phyloP scores from a whole-genome alignment of 2,797 vertebrate genomes.

The Arrhamphus sclerolepis region DNA sequence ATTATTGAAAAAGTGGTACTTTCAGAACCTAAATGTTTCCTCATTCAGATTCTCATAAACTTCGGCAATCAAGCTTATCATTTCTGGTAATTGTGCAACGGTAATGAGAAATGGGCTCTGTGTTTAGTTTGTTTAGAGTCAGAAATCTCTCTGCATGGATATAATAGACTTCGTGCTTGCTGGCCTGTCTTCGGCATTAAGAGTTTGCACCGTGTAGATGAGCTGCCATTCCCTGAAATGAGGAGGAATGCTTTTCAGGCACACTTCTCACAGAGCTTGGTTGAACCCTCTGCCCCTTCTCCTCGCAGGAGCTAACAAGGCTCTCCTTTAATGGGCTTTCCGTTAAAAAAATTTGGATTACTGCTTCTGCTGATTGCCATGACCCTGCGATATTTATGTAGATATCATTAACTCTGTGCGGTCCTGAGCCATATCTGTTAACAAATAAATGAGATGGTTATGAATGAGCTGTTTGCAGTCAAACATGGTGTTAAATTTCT shows the following conservation, averaged over 20 bases:
- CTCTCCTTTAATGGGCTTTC: conserved; percentile 30
- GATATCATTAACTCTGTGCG: no score
- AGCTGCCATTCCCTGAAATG: conserved; percentile 72
- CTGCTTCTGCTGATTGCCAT: conserved; percentile 38
- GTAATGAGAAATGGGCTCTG: conserved; percentile 18
- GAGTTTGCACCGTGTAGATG: conserved; percentile 54
- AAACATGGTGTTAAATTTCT: no score
- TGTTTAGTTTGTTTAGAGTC: neutral
- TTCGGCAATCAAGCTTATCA: conserved; percentile 1
- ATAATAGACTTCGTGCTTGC: conserved; percentile 73
- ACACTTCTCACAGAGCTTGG: conserved; percentile 55
- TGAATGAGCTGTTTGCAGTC: no score
- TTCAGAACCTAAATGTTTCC: conserved; percentile 6
- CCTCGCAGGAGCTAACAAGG: conserved; percentile 5
- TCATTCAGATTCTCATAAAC: conserved; percentile 13
- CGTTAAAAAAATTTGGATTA: conserved; percentile 17
- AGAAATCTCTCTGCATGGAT: conserved; percentile 27
- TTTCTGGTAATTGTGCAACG: conserved; percentile 19
- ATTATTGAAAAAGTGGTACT: neutral
- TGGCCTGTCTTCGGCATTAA: conserved; percentile 67
- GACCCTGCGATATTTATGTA: conserved; percentile 11
- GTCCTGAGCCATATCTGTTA: no score
- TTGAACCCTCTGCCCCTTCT: conserved; percentile 37
- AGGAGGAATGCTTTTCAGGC: conserved; percentile 59
- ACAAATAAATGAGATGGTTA: no score